These are phyloP conservation scores for Sorex maritimensis DNA, from an alignment of 2,797 vertebrate genomes.

Conservation along the genomic window DNA sequence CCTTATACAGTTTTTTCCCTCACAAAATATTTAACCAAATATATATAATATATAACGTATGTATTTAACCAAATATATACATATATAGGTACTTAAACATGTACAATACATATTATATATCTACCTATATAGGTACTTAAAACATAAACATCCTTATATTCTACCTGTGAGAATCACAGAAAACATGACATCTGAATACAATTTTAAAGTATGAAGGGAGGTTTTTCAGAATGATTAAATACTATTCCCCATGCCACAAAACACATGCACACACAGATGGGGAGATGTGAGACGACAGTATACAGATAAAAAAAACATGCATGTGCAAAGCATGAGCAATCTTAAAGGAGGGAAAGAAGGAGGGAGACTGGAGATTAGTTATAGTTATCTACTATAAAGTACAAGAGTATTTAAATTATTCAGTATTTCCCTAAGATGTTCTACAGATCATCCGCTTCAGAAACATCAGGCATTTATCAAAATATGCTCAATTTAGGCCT, in stretches of 20 bases:
- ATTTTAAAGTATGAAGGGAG: slow-evolving; percentile 49
- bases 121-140: not conserved
- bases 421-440: slow-evolving; percentile 29
- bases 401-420: not conserved
- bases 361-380: not conserved
- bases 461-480: slow-evolving; percentile 48
- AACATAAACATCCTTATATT: not conserved
- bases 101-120: too few relatives aligned
- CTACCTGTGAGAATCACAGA: not conserved
- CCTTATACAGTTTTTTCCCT: not conserved
- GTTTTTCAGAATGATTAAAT: not conserved
- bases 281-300: not conserved
- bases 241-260: not conserved
- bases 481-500: slow-evolving; percentile 54
- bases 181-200: not conserved
- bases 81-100: too few relatives aligned
- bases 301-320: not conserved
- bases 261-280: not conserved
- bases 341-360: not conserved
- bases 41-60: too few relatives aligned
- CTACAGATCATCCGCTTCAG: slow-evolving; percentile 21
- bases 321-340: not conserved
- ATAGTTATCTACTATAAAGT: slow-evolving; percentile 7
- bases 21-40: slow-evolving; percentile 19
- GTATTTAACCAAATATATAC: not conserved